Evolutionary conservation across 2,797 vertebrate species (phyloP).

Genomic region (Brachyrhaphis roseni): DNA sequence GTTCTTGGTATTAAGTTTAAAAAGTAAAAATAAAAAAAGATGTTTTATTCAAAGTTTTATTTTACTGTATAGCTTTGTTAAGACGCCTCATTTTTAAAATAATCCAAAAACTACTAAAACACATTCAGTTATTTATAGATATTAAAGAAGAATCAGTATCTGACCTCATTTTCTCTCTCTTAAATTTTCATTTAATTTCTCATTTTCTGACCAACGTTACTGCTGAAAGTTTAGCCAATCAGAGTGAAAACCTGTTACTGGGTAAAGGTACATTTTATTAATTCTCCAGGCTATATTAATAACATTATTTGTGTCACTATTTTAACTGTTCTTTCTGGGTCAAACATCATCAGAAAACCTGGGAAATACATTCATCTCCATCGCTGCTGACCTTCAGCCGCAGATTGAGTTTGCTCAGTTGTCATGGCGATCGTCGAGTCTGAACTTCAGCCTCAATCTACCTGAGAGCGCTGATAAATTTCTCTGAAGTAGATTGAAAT

Average conservation of each 20-base stretch:
- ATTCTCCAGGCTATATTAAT: background rate
- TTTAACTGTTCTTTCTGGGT: background rate
- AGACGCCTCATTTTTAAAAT: background rate
- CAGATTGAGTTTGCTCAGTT: conserved; percentile 13
- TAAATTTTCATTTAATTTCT: background rate
- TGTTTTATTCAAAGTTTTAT: too few relatives aligned
- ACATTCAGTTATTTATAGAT: background rate
- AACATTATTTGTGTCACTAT: background rate
- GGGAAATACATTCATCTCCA: background rate
- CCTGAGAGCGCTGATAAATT: background rate
- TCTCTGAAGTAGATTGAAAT: conserved; percentile 1
- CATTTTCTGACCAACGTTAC: background rate
- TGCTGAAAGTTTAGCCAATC: background rate
- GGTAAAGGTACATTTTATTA: too few relatives aligned
- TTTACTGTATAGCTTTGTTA: background rate
- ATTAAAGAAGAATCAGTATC: too few relatives aligned
- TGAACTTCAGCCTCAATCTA: background rate
- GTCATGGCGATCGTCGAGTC: conserved; percentile 15
- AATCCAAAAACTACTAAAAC: background rate
- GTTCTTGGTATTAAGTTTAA: background rate
- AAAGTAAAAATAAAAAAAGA: too few relatives aligned
- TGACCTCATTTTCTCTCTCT: background rate
- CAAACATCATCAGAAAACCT: background rate
- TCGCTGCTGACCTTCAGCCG: background rate
- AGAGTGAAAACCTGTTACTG: background rate